phyloP scores from a whole-genome alignment of 2,888 invertebrate species.

The Yponomeuta evonymella region DNA sequence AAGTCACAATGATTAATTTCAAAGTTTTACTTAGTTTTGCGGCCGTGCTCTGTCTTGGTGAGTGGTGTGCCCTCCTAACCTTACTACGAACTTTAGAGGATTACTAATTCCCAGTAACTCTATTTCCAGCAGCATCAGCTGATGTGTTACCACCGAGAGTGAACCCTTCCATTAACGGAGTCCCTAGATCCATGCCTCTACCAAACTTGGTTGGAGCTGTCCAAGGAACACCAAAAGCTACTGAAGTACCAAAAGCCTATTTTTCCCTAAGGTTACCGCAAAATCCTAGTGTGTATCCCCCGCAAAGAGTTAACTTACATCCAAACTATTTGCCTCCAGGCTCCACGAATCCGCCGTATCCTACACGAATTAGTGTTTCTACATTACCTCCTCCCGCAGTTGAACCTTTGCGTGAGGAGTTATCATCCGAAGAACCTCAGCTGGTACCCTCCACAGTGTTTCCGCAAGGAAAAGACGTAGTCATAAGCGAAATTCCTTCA shows the following conservation, averaged over 20 bases:
- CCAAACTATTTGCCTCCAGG: background rate
- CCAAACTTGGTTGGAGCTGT: background rate
- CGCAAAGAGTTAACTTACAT: background rate
- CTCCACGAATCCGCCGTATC: background rate
- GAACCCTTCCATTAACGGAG: background rate
- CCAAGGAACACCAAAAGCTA: constrained; percentile 9
- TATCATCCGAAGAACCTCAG: background rate
- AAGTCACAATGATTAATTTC: no score
- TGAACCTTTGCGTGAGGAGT: background rate
- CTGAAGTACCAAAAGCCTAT: constrained; percentile 3
- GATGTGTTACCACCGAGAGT: background rate
- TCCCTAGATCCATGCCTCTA: constrained; percentile 1
- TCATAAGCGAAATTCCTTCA: background rate
- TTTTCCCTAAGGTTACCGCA: background rate
- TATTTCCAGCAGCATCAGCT: background rate
- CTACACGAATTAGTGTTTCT: background rate
- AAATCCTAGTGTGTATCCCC: background rate
- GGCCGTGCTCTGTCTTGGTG: no score
- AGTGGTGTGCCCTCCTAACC: no score
- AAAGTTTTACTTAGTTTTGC: no score
- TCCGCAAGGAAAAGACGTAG: background rate
- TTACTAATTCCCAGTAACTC: background rate
- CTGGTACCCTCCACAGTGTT: background rate
- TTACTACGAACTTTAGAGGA: no score
- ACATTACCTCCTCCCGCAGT: background rate